Evolutionary conservation across 2,113 vertebrate genomes (phyloP).

Genomic region (Labeo rohita): DNA sequence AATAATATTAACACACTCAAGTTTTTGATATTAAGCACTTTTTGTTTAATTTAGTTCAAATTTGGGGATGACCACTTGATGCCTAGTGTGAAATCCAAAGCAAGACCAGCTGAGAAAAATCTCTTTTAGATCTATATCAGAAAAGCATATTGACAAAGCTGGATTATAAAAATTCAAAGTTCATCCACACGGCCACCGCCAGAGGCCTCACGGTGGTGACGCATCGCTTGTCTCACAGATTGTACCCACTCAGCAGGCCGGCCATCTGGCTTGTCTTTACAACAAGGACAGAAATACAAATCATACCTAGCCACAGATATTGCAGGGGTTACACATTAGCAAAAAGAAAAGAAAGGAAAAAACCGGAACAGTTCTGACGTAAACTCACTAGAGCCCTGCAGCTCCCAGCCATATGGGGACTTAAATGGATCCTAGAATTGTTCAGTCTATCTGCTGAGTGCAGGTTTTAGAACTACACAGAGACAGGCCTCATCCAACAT

Average conservation of each 20-base stretch:
- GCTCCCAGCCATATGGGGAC: slow-evolving; percentile 15
- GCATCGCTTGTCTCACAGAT: slow-evolving; percentile 69
- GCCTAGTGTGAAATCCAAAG: neutral
- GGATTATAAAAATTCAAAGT: slow-evolving; percentile 1
- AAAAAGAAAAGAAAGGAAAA: slow-evolving; percentile 44
- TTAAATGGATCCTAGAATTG: slow-evolving; percentile 4
- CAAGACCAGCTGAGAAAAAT: neutral
- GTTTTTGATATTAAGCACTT: neutral
- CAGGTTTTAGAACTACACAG: neutral
- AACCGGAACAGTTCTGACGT: neutral
- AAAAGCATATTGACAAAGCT: neutral
- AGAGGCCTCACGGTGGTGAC: slow-evolving; percentile 37
- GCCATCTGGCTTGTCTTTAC: slow-evolving; percentile 73
- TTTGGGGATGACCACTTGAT: neutral
- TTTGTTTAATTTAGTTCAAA: neutral
- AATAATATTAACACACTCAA: too few relatives aligned
- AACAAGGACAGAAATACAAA: slow-evolving; percentile 64
- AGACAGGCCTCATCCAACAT: slow-evolving; percentile 26
- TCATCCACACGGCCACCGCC: neutral
- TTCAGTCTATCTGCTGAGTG: slow-evolving; percentile 23
- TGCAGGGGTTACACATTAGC: slow-evolving; percentile 70
- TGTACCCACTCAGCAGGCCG: slow-evolving; percentile 69
- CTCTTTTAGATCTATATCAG: neutral
- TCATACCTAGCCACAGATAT: slow-evolving; percentile 70
- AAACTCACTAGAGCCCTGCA: neutral